Evolutionary conservation across 2,888 invertebrate genomes (phyloP).

Genomic region (Encarsia formosa): DNA sequence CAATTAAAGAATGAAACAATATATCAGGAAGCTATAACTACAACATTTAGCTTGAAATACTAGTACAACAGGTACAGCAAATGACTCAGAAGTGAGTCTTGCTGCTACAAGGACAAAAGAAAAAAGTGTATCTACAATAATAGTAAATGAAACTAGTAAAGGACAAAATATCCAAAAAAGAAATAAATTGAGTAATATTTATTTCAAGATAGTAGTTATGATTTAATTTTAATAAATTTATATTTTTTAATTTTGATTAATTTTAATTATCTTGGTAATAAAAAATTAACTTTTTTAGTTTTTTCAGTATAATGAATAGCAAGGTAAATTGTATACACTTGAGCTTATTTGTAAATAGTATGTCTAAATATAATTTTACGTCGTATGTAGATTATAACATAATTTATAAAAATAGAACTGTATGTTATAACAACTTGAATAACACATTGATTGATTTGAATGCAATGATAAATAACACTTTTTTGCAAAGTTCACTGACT

Average conservation of each 20-base stretch:
- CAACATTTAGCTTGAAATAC: slow-evolving; percentile 16
- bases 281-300: too few species aligned
- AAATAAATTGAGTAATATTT: neutral
- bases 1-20: slow-evolving; percentile 11
- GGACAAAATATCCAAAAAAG: neutral
- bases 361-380: slow-evolving; percentile 7
- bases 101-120: slow-evolving; percentile 8
- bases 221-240: neutral
- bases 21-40: slow-evolving; percentile 10
- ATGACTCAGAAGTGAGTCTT: slow-evolving; percentile 12
- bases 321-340: neutral
- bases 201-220: neutral
- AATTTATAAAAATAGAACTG: slow-evolving; percentile 2
- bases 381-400: neutral
- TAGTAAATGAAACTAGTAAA: neutral
- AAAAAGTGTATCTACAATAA: too few species aligned
- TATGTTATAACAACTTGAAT: slow-evolving; percentile 1
- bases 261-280: too few species aligned
- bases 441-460: slow-evolving; percentile 3
- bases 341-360: neutral
- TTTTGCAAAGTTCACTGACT: slow-evolving; percentile 20
- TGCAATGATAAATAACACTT: neutral
- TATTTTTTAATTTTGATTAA: too few species aligned
- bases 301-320: neutral
- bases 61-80: neutral